Percentiles rank a stretch among this genome's conserved stretches.
phyloP scores from a whole-genome alignment of 1,140 invertebrate genomes.

The Thereuonema tuberculata region DNA sequence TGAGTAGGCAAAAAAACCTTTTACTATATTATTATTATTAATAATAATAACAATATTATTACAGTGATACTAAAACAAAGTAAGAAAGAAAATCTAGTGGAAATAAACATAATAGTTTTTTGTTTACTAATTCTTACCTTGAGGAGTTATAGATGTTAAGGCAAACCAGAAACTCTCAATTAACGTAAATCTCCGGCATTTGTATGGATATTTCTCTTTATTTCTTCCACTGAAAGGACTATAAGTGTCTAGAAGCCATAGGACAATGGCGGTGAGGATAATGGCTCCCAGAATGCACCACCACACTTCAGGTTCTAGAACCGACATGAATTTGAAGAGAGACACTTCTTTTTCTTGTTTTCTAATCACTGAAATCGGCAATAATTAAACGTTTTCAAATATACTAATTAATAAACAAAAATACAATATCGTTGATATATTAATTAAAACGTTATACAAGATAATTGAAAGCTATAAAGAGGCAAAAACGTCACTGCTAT shows the following conservation, averaged over 20 bases:
- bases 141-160: conserved; percentile 77
- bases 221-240: conserved; percentile 77
- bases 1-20: no score
- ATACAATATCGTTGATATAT: no score
- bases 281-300: conserved; percentile 69
- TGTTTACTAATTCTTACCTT: no score
- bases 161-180: conserved; percentile 91
- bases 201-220: conserved; percentile 63
- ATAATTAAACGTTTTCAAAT: not conserved
- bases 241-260: conserved; percentile 76
- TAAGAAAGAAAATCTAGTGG: no score
- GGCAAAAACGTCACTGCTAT: no score
- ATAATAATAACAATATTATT: no score
- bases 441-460: no score
- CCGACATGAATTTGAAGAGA: conserved; percentile 85
- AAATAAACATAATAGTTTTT: no score
- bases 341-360: conserved; percentile 68
- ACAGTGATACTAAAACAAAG: no score
- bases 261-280: conserved; percentile 65
- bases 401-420: no score
- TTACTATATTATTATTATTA: no score
- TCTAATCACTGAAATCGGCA: conserved; percentile 51
- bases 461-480: no score
- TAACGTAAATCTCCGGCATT: conserved; percentile 67
- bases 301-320: conserved; percentile 73